Evolutionary conservation across 2,888 invertebrate species (phyloP).

Genomic region (Drosophila tanythrix): DNA sequence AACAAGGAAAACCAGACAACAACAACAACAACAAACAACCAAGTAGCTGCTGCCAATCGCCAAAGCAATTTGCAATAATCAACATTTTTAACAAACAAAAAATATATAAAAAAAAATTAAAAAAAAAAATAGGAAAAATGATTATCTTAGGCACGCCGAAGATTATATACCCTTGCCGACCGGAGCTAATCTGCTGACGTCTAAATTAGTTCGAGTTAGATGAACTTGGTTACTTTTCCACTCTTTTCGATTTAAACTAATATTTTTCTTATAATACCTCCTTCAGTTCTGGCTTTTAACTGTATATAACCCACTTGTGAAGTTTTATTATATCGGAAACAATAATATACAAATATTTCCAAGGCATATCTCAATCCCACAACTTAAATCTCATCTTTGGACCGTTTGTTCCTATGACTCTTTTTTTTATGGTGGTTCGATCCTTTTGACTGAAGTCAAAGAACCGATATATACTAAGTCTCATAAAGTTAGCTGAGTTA

Average conservation of each 20-base stretch:
- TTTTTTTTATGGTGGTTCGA: not conserved
- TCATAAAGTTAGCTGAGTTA: not conserved
- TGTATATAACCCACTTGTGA: not conserved
- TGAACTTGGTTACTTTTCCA: not conserved
- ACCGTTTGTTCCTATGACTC: not conserved
- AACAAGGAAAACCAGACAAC: slow-evolving; percentile 58
- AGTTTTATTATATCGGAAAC: not conserved
- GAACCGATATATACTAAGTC: not conserved
- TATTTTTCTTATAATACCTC: not conserved
- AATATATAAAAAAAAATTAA: slow-evolving; percentile 26
- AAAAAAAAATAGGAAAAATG: slow-evolving; percentile 26
- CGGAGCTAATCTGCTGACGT: not conserved
- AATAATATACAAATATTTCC: not conserved
- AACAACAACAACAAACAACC: slow-evolving; percentile 67
- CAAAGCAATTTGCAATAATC: slow-evolving; percentile 82
- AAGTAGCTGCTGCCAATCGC: slow-evolving; percentile 80
- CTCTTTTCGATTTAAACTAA: not conserved
- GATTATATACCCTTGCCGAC: not conserved
- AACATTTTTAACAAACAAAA: slow-evolving; percentile 68
- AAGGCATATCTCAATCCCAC: not conserved
- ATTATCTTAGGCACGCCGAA: not conserved
- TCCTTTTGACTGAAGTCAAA: no score
- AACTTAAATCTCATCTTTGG: not conserved
- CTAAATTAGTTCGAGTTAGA: not conserved
- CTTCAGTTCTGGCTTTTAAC: not conserved